These are phyloP conservation scores for Bergia puertoricense DNA, from an alignment of 92 coral and sea anemone species.

Conservation along the genomic window DNA sequence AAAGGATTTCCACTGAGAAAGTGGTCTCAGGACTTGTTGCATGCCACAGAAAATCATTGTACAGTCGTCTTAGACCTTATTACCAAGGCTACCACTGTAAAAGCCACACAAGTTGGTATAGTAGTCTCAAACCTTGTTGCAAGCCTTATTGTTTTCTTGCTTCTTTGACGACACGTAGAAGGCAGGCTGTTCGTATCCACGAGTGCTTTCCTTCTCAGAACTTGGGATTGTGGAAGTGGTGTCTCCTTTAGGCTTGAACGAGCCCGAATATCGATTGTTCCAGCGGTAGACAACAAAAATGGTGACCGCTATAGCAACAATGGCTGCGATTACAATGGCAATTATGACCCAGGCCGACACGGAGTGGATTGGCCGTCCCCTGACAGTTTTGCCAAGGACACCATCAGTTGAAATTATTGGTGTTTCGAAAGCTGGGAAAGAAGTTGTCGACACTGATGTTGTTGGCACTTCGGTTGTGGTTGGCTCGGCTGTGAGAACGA, in stretches of 20 bases:
- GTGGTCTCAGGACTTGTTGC: no score
- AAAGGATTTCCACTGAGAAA: no score
- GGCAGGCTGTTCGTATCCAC: constrained; percentile 40
- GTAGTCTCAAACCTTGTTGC: constrained; percentile 27
- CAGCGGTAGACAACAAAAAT: constrained; percentile 77
- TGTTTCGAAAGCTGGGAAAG: neutral
- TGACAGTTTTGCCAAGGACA: neutral
- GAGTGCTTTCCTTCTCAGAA: no score
- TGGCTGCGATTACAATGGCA: constrained; percentile 65
- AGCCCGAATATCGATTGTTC: constrained; percentile 86
- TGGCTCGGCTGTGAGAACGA: neutral
- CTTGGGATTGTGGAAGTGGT: neutral
- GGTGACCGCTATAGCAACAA: constrained; percentile 65
- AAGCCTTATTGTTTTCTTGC: constrained; percentile 27
- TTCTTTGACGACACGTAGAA: constrained; percentile 40
- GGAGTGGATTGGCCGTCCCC: neutral
- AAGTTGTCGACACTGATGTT: neutral
- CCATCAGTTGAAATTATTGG: neutral
- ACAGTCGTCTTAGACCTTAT: no score
- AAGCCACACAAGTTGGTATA: neutral
- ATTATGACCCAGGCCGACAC: constrained; percentile 80
- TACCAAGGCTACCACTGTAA: no score
- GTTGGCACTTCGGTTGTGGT: neutral
- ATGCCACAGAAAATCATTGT: no score
- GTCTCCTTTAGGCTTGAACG: constrained; percentile 64